Conservation (phyloP, 1,140 invertebrate species). For the Hylaeus volcanicus region DNA sequence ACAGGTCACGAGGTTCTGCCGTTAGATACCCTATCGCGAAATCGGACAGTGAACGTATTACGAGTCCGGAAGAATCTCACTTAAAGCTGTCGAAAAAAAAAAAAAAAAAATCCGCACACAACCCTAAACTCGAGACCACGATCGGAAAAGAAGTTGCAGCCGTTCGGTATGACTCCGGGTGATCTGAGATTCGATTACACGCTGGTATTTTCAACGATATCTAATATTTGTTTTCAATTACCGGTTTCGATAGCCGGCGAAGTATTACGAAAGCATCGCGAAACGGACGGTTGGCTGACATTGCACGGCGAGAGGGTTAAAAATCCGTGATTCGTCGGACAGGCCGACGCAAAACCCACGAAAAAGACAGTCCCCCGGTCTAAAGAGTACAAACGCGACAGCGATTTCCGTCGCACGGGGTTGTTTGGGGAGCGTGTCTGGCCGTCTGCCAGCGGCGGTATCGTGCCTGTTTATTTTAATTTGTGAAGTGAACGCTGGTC, state of each 20-base stretch:
- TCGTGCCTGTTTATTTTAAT: constrained; percentile 55
- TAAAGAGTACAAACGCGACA: constrained; percentile 38
- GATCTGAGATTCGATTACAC: no score
- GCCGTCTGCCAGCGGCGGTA: constrained; percentile 30
- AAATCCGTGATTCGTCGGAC: not conserved
- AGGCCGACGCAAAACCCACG: not conserved
- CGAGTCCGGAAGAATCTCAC: no score
- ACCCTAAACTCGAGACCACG: no score
- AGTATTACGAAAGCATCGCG: not conserved
- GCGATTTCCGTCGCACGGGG: constrained; percentile 43
- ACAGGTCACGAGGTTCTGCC: no score
- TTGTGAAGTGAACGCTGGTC: constrained; percentile 40
- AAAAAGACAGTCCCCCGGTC: constrained; percentile 12
- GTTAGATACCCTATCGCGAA: no score
- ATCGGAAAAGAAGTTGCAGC: no score
- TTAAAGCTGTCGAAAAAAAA: no score
- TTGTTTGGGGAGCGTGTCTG: constrained; percentile 40
- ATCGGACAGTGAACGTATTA: no score
- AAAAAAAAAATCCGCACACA: no score
- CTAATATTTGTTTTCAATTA: no score
- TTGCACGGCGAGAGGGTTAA: not conserved
- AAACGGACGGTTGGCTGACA: not conserved
- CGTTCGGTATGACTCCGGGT: no score
- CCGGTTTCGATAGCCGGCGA: not conserved
- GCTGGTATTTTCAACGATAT: no score